Percentiles rank a stretch among this genome's conserved stretches.
These are phyloP conservation scores for Gadus chalcogrammus DNA, from an alignment of 2,113 vertebrate species.

Conservation along the genomic window DNA sequence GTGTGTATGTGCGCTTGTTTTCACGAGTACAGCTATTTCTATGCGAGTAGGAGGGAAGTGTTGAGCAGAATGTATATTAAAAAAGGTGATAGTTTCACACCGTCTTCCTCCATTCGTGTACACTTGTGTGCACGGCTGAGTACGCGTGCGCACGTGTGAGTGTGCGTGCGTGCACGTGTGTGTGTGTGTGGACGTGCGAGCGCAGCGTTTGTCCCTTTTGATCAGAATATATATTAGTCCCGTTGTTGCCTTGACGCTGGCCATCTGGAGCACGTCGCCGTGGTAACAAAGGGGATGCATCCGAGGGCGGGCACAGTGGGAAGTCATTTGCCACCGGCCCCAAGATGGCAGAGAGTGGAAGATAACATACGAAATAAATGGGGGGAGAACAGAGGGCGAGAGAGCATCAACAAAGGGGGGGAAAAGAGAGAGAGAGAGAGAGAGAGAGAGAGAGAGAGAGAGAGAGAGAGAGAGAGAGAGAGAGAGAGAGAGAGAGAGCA, in stretches of 20 bases:
- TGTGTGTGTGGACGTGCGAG: conserved; percentile 4
- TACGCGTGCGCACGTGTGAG: not conserved
- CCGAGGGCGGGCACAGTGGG: conserved; percentile 44
- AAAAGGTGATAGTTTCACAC: not conserved
- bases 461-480: not conserved
- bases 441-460: not conserved
- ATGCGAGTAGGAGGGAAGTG: conserved; percentile 35
- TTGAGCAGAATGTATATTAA: conserved; percentile 37
- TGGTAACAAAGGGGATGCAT: conserved; percentile 62
- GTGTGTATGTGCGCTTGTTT: not conserved
- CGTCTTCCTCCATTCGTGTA: not conserved
- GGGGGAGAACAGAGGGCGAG: not conserved
- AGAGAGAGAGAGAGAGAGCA: not conserved
- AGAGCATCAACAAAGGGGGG: not conserved
- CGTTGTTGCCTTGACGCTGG: conserved; percentile 48
- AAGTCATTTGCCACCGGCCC: conserved; percentile 29
- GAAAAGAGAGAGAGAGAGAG: not conserved
- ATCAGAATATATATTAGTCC: conserved; percentile 33
- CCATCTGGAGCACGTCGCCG: conserved; percentile 62
- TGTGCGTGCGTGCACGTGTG: conserved; percentile 11
- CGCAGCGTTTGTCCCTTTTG: not conserved
- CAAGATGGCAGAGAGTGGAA: not conserved
- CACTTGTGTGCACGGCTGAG: conserved; percentile 3
- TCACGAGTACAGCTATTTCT: conserved; percentile 20
- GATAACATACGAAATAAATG: conserved; percentile 2